phyloP scores from a whole-genome alignment of 2,113 vertebrate genomes.

The Numenius arquata region DNA sequence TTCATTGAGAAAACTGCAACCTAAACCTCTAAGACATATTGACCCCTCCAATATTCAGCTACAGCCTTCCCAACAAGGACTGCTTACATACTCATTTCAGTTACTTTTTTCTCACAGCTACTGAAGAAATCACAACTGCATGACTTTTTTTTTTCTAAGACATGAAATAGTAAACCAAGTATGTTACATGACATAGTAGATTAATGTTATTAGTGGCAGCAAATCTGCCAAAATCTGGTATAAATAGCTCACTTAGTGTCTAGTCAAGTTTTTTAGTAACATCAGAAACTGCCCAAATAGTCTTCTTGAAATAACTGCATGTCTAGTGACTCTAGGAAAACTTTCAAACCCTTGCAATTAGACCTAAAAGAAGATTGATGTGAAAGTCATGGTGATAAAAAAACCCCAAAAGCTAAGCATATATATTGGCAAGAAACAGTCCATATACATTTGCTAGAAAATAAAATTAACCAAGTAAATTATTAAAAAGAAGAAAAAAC shows the following conservation, averaged over 20 bases:
- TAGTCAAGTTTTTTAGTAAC: neutral
- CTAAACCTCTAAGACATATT: neutral
- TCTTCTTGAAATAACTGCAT: neutral
- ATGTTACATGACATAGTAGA: neutral
- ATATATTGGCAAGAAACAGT: neutral
- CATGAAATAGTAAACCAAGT: neutral
- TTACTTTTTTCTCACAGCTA: neutral
- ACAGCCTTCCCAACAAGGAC: neutral
- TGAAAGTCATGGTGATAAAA: neutral
- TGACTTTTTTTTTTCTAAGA: neutral
- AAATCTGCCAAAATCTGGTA: neutral
- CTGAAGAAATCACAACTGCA: neutral
- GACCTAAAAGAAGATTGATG: neutral
- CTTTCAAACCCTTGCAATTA: neutral
- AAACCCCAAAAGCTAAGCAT: accelerated
- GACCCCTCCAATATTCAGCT: neutral
- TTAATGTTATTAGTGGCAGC: neutral
- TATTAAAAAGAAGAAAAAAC: neutral
- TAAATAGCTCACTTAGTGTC: neutral
- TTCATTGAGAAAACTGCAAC: neutral
- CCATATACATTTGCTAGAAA: neutral
- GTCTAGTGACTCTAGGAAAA: neutral
- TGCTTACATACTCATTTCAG: neutral
- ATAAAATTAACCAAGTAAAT: neutral
- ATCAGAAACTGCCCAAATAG: neutral